Conservation (phyloP, 1,140 invertebrate genomes). For the Lepidurus apus region DNA sequence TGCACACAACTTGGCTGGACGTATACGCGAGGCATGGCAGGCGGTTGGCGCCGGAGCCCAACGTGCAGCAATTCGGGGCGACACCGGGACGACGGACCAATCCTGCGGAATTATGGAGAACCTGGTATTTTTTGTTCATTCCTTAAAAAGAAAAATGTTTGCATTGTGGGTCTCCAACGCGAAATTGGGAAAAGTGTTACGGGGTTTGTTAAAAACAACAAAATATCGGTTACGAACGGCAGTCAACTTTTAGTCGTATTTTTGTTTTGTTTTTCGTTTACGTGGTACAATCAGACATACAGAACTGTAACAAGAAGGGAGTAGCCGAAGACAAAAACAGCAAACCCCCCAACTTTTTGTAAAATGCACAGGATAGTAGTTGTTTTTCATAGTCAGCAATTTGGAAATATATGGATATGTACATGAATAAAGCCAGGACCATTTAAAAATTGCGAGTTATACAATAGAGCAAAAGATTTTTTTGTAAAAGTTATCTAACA, state of each 20-base stretch:
- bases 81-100: background rate
- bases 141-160: too few species aligned
- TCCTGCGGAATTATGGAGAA: background rate
- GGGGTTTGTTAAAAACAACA: background rate
- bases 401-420: constrained; percentile 2
- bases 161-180: too few species aligned
- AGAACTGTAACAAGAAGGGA: constrained; percentile 11
- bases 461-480: constrained; percentile 2
- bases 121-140: background rate
- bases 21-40: background rate
- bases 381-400: background rate
- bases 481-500: background rate
- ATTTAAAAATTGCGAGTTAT: background rate
- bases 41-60: background rate
- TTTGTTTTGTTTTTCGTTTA: background rate
- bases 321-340: constrained; percentile 10
- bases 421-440: constrained; percentile 14
- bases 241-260: background rate
- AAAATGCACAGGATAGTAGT: constrained; percentile 4
- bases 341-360: background rate
- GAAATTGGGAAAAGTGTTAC: too few species aligned
- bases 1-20: background rate
- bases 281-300: constrained; percentile 14
- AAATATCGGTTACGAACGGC: background rate
- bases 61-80: background rate